phyloP scores from a whole-genome alignment of 2,888 invertebrate species.

The Thecophora atra region DNA sequence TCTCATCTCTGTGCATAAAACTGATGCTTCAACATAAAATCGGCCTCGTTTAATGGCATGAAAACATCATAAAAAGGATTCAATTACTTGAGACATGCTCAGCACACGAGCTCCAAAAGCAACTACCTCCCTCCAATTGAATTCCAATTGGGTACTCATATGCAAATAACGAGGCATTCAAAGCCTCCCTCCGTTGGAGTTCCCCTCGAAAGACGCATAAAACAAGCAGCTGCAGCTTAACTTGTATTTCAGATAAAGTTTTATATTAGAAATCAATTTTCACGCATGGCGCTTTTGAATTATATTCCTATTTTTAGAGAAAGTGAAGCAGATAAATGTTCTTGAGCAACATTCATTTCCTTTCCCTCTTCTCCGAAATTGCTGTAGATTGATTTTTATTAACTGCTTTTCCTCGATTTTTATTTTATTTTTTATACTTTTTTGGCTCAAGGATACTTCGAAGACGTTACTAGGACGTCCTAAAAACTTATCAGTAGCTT shows the following conservation, averaged over 20 bases:
- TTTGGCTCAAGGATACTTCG: not conserved
- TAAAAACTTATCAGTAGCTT: conserved; percentile 53
- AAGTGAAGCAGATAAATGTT: not conserved
- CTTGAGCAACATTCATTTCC: not conserved
- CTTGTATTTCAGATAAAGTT: conserved; percentile 12
- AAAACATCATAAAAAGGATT: conserved; percentile 31
- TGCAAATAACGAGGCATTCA: conserved; percentile 21
- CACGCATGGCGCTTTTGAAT: conserved; percentile 35
- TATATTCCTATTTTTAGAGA: conserved; percentile 17
- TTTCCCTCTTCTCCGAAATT: not conserved
- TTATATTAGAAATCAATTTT: conserved; percentile 35
- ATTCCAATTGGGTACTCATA: conserved; percentile 17
- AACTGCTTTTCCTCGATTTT: conserved; percentile 16
- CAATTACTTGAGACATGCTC: not conserved
- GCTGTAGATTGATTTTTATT: not conserved
- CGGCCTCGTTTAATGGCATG: conserved; percentile 25
- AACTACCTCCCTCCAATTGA: not conserved
- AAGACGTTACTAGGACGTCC: conserved; percentile 9
- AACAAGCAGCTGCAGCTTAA: too few relatives aligned
- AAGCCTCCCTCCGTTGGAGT: too few relatives aligned
- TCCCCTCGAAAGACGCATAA: too few relatives aligned
- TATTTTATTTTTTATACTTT: conserved; percentile 13
- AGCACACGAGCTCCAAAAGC: not conserved
- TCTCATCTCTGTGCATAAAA: not conserved
- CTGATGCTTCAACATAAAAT: conserved; percentile 25